Conservation (phyloP, 30 jellyfish, hydroid and myxozoan species). For the Turritopsis rubra region DNA sequence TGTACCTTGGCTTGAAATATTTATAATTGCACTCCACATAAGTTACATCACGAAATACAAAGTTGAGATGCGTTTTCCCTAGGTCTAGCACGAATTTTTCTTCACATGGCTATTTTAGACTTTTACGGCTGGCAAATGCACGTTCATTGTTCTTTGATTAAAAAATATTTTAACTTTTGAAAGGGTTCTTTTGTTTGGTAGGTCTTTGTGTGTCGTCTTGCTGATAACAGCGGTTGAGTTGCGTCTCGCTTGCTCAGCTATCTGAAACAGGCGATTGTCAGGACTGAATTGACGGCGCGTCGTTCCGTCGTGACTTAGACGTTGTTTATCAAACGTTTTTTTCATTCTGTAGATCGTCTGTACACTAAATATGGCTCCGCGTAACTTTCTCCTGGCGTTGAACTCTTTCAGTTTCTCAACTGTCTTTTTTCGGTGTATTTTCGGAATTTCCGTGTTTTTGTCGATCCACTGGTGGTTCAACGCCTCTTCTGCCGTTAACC, state of each 20-base stretch:
- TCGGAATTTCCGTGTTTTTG: slow-evolving; percentile 25
- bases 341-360: slow-evolving; percentile 25
- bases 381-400: slow-evolving; percentile 26
- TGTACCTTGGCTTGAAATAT: no score
- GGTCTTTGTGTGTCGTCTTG: background rate
- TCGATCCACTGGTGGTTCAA: slow-evolving; percentile 65
- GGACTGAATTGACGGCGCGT: background rate
- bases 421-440: slow-evolving; percentile 28
- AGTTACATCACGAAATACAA: no score
- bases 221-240: background rate
- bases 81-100: background rate
- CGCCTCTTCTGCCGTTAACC: slow-evolving; percentile 51
- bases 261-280: background rate
- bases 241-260: slow-evolving; percentile 8
- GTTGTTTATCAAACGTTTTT: background rate
- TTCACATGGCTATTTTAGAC: background rate
- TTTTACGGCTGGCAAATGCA: background rate
- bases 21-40: no score
- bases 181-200: background rate
- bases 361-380: slow-evolving; percentile 14
- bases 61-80: no score
- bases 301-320: slow-evolving; percentile 2
- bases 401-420: slow-evolving; percentile 21
- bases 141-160: background rate
- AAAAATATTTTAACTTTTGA: background rate